These are phyloP conservation scores for Halcyon senegalensis DNA, from an alignment of 2,113 vertebrate genomes.

Conservation along the genomic window DNA sequence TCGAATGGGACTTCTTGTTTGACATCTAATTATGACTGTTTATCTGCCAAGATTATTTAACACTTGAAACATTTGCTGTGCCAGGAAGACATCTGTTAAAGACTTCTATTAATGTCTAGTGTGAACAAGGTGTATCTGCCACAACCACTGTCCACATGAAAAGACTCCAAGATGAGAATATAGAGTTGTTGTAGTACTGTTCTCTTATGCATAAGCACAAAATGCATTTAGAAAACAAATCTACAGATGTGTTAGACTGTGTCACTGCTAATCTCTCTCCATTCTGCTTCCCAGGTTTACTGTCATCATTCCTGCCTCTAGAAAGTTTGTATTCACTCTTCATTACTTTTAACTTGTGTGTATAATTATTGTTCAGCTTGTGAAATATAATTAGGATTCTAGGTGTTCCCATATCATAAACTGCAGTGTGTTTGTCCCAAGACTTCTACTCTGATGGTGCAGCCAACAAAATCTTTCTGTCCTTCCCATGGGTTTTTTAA, in stretches of 20 bases:
- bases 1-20: neutral
- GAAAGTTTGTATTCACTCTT: neutral
- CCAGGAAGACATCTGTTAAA: slow-evolving; percentile 5
- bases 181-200: neutral
- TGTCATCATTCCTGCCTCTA: neutral
- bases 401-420: neutral
- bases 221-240: neutral
- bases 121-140: neutral
- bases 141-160: neutral
- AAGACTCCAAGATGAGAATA: neutral
- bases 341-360: neutral
- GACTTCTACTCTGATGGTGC: neutral
- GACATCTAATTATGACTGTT: neutral
- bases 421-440: neutral
- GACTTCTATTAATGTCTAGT: neutral
- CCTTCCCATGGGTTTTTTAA: fast-evolving
- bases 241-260: neutral
- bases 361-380: neutral
- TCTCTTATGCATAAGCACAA: neutral
- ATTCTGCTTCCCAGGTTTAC: neutral
- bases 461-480: neutral
- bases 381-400: neutral
- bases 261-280: fast-evolving
- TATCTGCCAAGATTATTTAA: neutral
- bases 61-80: neutral